Conservation (phyloP, 2,797 vertebrate genomes). For the Eulemur coronatus region DNA sequence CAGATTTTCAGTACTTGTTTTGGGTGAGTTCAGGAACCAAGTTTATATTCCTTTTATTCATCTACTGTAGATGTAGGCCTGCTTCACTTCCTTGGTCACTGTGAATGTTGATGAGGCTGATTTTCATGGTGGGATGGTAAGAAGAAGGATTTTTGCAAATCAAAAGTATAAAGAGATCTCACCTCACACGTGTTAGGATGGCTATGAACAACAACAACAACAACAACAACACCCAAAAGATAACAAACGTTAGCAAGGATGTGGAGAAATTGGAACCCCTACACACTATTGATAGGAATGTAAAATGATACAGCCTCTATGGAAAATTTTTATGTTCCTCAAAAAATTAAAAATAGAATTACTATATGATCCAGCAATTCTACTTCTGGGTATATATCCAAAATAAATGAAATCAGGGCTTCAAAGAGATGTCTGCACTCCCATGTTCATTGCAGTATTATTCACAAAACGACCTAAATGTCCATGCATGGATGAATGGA, state of each 20-base stretch:
- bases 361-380: not conserved
- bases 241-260: not conserved
- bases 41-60: not conserved
- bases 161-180: not conserved
- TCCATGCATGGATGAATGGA: not conserved
- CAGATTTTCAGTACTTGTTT: not conserved
- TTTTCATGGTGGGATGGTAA: not conserved
- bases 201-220: not conserved
- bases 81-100: not conserved
- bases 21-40: not conserved
- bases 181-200: not conserved
- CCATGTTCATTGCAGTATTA: not conserved
- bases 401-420: not conserved
- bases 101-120: not conserved
- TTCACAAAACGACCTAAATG: not conserved
- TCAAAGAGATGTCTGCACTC: not conserved
- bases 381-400: not conserved
- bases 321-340: not conserved
- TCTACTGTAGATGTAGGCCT: too few species aligned
- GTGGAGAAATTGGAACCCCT: not conserved
- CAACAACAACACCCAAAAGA: not conserved
- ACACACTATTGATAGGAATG: not conserved
- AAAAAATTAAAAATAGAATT: not conserved
- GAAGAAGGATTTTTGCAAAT: not conserved
- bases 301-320: not conserved